Evolutionary conservation across 2,113 vertebrate species (phyloP), one percentile per base, ranked within the genome.

Genomic region (Panthera leo): DNA sequence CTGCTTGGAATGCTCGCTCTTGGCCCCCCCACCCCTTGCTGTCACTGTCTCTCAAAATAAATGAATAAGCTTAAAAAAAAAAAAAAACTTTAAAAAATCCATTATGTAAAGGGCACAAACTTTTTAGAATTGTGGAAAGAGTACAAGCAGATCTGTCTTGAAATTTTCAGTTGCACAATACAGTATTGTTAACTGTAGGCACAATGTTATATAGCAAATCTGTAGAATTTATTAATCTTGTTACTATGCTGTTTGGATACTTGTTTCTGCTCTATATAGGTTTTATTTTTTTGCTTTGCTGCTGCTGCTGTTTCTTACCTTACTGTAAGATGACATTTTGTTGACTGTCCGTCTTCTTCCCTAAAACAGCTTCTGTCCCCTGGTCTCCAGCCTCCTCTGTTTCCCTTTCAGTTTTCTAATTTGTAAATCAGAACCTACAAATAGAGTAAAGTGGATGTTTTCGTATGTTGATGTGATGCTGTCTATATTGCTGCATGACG

Each of bases 381-480:
- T 79, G 1, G 13, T 29, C 18, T 36, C 31, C 3, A 36, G 7
- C 34, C 48, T 86, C 19, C 12, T 36, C 25, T 89, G 5, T 86
- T 89, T 82, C 29, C 25, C 79, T 5, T 79, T 23, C 5, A 68
- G 71, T 90, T 93, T 67, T 85, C 83, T 95, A 27, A 67, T 91
- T 91, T 95, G 61, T 95, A 75, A 96, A 93, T 45, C 21, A 92
- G 84, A 78, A 39, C 61, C 15, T 87, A 36, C 25, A 29, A 83
- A 83, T 94, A 80, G 48, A 89, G 61, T 92, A 53, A 95, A 96
- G 80, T 95, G 83, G 29, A 25, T 83, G 29, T 93, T 90, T 89
- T 27, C 36, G 51, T 76, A 19, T 65, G 48, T 82, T 91, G 29
- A 79, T 91, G 16, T 94, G 55, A 71, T 45, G 23, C 13, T 92